A percentile compares a stretch with the other conserved stretches of the same genome.
Conservation (phyloP, 2,113 vertebrate species). For the Alligator mississippiensis region DNA sequence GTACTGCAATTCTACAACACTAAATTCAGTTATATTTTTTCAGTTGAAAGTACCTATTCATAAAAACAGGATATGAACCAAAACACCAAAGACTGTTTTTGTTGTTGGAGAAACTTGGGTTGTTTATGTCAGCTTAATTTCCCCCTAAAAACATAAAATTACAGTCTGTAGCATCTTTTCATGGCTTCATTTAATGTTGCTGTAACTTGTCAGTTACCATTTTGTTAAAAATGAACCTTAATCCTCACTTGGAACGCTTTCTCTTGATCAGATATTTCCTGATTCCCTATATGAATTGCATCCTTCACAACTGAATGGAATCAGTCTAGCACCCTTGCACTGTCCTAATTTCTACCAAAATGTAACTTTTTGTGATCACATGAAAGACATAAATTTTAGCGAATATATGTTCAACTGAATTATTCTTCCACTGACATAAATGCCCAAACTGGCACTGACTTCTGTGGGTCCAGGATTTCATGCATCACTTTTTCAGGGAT, state of each 20-base stretch:
- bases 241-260: neutral
- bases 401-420: neutral
- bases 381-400: neutral
- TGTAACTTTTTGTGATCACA: neutral
- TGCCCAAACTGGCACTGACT: rapidly evolving
- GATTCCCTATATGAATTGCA: rapidly evolving
- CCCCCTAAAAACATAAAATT: rapidly evolving
- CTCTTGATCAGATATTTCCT: neutral
- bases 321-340: rapidly evolving
- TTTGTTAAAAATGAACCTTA: neutral
- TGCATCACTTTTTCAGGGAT: neutral
- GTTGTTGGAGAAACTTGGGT: neutral
- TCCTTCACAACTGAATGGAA: neutral
- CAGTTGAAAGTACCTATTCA: neutral
- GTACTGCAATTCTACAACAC: neutral
- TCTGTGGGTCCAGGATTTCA: rapidly evolving
- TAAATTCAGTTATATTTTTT: neutral
- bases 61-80: neutral
- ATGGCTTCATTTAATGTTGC: neutral
- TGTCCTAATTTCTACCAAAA: neutral
- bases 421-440: neutral
- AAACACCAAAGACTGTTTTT: neutral
- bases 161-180: neutral
- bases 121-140: neutral
- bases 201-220: neutral